A percentile compares a stretch with the other conserved stretches of the same genome.
These are phyloP conservation scores for Drosophila subobscura DNA, from an alignment of 1,140 invertebrate genomes.

Conservation along the genomic window DNA sequence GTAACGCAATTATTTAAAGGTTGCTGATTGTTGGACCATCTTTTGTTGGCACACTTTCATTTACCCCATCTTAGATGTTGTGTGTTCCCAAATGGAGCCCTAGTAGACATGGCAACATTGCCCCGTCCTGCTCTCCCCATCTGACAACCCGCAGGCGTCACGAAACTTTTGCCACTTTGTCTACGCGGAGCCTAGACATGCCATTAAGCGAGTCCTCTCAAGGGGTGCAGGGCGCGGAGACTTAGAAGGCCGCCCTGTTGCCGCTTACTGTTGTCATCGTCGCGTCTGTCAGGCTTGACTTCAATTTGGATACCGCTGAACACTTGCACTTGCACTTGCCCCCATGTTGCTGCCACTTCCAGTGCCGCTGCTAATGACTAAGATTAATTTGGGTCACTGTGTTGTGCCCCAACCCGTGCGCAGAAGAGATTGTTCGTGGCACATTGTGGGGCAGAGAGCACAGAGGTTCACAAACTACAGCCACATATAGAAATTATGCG, in stretches of 20 bases:
- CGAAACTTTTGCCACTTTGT: slow-evolving; percentile 66
- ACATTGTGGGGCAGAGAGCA: not conserved
- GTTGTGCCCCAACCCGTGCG: slow-evolving; percentile 9
- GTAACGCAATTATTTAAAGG: not conserved
- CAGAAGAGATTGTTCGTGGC: slow-evolving; percentile 3
- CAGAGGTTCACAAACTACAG: slow-evolving; percentile 17
- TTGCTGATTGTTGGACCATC: not conserved
- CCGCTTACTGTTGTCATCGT: slow-evolving; percentile 34
- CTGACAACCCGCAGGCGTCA: slow-evolving; percentile 6
- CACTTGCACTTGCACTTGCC: slow-evolving; percentile 52
- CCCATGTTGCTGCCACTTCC: slow-evolving; percentile 4
- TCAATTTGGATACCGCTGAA: slow-evolving; percentile 44
- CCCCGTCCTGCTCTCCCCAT: not conserved
- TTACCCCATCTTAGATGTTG: slow-evolving; percentile 24
- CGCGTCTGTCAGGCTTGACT: slow-evolving; percentile 47
- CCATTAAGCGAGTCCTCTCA: slow-evolving; percentile 17
- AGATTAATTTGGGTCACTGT: slow-evolving; percentile 82
- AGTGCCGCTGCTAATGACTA: slow-evolving; percentile 66
- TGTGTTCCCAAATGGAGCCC: slow-evolving; percentile 31
- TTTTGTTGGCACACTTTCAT: slow-evolving; percentile 6
- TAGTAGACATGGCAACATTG: slow-evolving; percentile 27
- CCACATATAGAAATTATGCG: slow-evolving; percentile 57
- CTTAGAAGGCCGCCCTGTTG: not conserved
- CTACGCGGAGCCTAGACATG: slow-evolving; percentile 48
- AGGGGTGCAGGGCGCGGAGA: slow-evolving; percentile 5